Evolutionary conservation across 2,113 vertebrate genomes (phyloP).

Genomic region (Platichthys stellatus): DNA sequence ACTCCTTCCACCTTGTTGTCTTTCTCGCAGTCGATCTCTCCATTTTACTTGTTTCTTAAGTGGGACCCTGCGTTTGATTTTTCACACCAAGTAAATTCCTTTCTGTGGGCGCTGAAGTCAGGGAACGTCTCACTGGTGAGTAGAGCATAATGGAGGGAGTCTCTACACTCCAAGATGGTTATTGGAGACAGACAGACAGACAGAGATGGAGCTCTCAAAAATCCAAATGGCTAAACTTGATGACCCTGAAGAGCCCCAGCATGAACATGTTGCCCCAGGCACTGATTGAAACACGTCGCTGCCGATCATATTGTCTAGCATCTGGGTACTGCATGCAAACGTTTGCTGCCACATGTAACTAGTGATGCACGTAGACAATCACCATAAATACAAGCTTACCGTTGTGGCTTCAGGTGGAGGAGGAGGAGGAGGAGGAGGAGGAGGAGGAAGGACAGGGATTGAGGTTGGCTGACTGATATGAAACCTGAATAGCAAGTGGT

Average conservation of each 20-base stretch:
- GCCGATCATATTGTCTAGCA: not conserved
- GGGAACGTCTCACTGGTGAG: not conserved
- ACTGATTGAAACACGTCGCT: constrained; percentile 41
- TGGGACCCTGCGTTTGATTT: constrained; percentile 5
- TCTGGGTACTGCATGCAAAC: not conserved
- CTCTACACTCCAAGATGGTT: constrained; percentile 10
- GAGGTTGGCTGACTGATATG: constrained; percentile 66
- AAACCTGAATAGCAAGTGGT: constrained; percentile 65
- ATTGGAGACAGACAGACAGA: no score
- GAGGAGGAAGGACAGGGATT: constrained; percentile 46
- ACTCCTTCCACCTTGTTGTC: not conserved
- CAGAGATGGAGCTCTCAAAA: constrained; percentile 20
- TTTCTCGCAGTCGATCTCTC: not conserved
- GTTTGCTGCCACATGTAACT: not conserved
- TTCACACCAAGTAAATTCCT: constrained; percentile 18
- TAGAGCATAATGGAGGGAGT: constrained; percentile 18
- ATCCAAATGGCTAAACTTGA: constrained; percentile 28
- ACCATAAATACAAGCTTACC: constrained; percentile 52
- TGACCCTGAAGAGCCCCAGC: constrained; percentile 26
- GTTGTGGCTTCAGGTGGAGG: constrained; percentile 58
- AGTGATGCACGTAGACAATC: constrained; percentile 14
- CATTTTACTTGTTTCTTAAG: not conserved
- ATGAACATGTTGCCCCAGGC: not conserved
- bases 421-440: constrained; percentile 45
- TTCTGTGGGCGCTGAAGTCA: not conserved